Base-by-base conservation (phyloP, 1,140 invertebrate species). In the Rhynchophorus ferrugineus region DNA sequence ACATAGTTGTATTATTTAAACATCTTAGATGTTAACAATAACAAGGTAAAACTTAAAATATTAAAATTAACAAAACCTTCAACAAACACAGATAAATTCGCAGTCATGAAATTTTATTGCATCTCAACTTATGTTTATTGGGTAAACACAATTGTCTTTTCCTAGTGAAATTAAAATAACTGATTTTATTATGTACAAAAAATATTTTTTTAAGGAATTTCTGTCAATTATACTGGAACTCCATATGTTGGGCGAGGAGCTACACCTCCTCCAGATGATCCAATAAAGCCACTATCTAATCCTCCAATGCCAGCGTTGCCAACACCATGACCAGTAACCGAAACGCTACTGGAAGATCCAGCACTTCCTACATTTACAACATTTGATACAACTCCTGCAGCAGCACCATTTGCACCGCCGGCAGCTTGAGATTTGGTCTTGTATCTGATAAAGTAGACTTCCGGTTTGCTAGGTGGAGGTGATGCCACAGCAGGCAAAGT, bases 371-470 rank as follows among this genome's bases (percentile, higher is more conserved):
- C n/a, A n/a, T n/a, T n/a, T n/a, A n/a, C n/a, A n/a, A n/a, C n/a
- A n/a, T n/a, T n/a, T n/a, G n/a, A n/a, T n/a, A n/a, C 20, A 17
- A 37, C 49, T 21, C 44, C 48, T n/a, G 13, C 44, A 44, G 20
- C 35, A 24, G 22, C 56, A 20, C 45, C 33, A 20, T 20, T 36
- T 41, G 17, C 52, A 35, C 47, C 39, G 8, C 42, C 54, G 36
- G 49, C 14, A 45, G 34, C 68, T 36, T 51, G 49, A 16, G 47
- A 38, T 24, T 52, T 58, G 14, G 85, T 87, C 71, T 89, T 89
- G 74, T 89, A 89, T 69, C 84, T 80, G 71, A 90, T 89, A 73
- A 90, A 90, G 76, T 88, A 89, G 16, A 90, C 86, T 72, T 89
- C 86, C 2, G 86, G 85, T 71, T 89, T 89, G 73, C 82, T 82